A percentile compares a stretch with the other conserved stretches of the same genome.
Evolutionary conservation across 1,140 invertebrate genomes (phyloP).

Genomic region (Drosophila truncata): DNA sequence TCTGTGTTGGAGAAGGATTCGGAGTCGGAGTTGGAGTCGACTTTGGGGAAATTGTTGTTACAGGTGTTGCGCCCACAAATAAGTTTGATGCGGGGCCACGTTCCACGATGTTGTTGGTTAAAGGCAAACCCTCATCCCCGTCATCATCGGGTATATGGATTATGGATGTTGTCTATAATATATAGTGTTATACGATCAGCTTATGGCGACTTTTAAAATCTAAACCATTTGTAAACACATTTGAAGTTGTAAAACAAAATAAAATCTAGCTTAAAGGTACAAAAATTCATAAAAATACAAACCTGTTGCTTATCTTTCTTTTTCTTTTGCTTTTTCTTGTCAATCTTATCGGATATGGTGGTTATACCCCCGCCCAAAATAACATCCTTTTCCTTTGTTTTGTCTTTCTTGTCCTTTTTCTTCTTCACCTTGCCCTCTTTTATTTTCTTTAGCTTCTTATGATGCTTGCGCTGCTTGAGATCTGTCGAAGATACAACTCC

Average conservation of each 20-base stretch:
- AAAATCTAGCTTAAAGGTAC: no score
- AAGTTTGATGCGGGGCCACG: conserved; percentile 1
- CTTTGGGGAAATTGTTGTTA: conserved; percentile 30
- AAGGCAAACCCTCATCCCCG: conserved; percentile 1
- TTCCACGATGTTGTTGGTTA: conserved; percentile 5
- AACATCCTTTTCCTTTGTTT: conserved; percentile 87
- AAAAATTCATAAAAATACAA: background rate
- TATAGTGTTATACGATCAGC: conserved; percentile 7
- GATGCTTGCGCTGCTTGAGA: conserved; percentile 88
- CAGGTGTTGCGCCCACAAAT: background rate
- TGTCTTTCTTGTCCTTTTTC: conserved; percentile 92
- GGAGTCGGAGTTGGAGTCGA: background rate
- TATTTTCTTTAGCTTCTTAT: conserved; percentile 90
- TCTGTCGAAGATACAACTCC: conserved; percentile 19
- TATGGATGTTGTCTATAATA: conserved; percentile 20
- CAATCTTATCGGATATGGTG: conserved; percentile 5
- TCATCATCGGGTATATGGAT: conserved; percentile 17
- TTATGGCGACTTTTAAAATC: conserved; percentile 1
- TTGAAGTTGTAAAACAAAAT: background rate
- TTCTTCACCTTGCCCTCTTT: conserved; percentile 90
- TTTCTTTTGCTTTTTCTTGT: conserved; percentile 86
- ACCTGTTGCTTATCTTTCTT: conserved; percentile 84
- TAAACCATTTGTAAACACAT: background rate
- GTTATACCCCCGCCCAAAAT: conserved; percentile 36
- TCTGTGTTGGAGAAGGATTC: conserved; percentile 62